Evolutionary conservation across 2,888 invertebrate genomes (phyloP).

Genomic region (Pilophorus perplexus): DNA sequence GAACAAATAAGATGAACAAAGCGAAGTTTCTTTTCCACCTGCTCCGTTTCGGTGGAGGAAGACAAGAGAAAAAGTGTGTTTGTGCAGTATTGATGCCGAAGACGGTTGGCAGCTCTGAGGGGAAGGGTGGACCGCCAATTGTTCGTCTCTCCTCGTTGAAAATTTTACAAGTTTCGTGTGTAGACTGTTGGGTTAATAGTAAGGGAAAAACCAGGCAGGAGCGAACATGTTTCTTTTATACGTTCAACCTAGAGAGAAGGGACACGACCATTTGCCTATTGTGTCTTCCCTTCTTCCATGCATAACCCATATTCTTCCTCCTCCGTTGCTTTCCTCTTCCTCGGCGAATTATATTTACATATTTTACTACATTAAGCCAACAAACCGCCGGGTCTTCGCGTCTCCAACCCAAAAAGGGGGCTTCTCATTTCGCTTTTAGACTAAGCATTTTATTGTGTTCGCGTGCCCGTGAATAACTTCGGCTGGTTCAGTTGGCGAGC

Average conservation of each 20-base stretch:
- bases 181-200: slow-evolving; percentile 3
- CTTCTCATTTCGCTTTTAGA: neutral
- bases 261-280: slow-evolving; percentile 32
- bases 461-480: neutral
- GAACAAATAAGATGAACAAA: no score
- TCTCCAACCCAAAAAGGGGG: no score
- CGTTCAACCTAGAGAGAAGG: slow-evolving; percentile 16
- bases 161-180: neutral
- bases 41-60: neutral
- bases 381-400: neutral
- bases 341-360: slow-evolving; percentile 30
- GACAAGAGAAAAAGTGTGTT: neutral
- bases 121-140: neutral
- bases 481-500: no score
- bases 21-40: no score
- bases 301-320: slow-evolving; percentile 27
- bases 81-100: slow-evolving; percentile 6
- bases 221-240: slow-evolving; percentile 30
- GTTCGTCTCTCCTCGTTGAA: neutral
- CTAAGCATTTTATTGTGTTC: neutral
- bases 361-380: slow-evolving; percentile 32
- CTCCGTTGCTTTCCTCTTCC: neutral
- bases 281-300: slow-evolving; percentile 32
- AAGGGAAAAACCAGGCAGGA: neutral
- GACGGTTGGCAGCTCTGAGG: neutral